Evolutionary conservation across 2,888 invertebrate genomes (phyloP).

Genomic region (Euplagia quadripunctaria): DNA sequence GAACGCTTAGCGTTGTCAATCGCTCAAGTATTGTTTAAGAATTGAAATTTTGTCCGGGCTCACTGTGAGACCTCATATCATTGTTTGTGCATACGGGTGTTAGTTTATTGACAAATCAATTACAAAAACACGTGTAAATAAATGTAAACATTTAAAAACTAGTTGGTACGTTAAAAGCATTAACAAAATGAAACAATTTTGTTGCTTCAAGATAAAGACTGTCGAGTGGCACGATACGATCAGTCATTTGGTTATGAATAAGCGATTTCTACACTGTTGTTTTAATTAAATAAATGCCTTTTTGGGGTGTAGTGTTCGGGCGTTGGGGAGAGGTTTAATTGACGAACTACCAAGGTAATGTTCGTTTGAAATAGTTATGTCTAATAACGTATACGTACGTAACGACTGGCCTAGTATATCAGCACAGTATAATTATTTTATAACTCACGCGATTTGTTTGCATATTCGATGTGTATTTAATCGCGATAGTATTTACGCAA

Average conservation of each 20-base stretch:
- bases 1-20: no score
- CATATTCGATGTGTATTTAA: no score
- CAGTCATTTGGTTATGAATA: conserved; percentile 50
- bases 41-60: no score
- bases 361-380: not conserved
- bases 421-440: not conserved
- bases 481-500: no score
- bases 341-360: conserved; percentile 1
- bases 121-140: not conserved
- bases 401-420: no score
- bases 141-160: not conserved
- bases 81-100: not conserved
- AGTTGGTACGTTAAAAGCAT: conserved; percentile 9
- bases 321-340: conserved; percentile 21
- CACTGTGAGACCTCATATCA: no score
- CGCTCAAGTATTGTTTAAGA: no score
- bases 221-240: conserved; percentile 41
- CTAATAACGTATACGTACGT: not conserved
- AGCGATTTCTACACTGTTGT: conserved; percentile 44
- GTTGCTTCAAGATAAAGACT: conserved; percentile 22
- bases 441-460: no score
- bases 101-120: not conserved
- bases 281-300: conserved; percentile 53
- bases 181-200: conserved; percentile 37
- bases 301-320: conserved; percentile 33